Conservation (phyloP, 2,888 invertebrate genomes). For the Drosophila aldrichi region DNA sequence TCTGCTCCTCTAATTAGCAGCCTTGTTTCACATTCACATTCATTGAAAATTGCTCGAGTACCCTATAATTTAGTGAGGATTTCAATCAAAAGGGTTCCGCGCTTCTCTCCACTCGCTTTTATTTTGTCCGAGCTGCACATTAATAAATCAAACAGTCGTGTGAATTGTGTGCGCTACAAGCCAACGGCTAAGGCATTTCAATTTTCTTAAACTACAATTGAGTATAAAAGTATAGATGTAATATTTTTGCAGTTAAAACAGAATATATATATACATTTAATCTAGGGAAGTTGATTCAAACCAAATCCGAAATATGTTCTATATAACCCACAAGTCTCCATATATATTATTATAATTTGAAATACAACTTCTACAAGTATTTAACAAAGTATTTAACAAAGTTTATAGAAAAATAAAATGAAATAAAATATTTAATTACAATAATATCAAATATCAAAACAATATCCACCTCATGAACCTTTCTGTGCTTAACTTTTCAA, state of each 20-base stretch:
- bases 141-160: constrained; percentile 80
- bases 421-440: too few species aligned
- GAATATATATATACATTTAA: background rate
- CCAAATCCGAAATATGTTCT: background rate
- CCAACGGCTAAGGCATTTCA: constrained; percentile 26
- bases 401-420: too few species aligned
- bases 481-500: background rate
- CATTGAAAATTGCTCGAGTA: constrained; percentile 62
- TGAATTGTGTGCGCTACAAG: constrained; percentile 65
- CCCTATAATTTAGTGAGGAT: constrained; percentile 67
- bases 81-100: constrained; percentile 70
- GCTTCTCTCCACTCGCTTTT: constrained; percentile 26
- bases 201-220: background rate
- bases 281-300: background rate
- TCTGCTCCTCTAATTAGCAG: constrained; percentile 67
- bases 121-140: constrained; percentile 49
- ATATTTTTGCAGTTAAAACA: too few species aligned
- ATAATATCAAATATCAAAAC: too few species aligned
- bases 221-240: too few species aligned
- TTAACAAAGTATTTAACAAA: too few species aligned
- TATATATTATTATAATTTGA: background rate
- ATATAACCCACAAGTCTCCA: background rate
- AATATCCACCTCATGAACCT: too few species aligned
- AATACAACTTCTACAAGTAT: too few species aligned
- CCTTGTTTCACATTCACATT: constrained; percentile 77